Percentiles rank a stretch among this genome's conserved stretches.
These are phyloP conservation scores for Lymantria dispar DNA, from an alignment of 2,888 invertebrate species.

Conservation along the genomic window DNA sequence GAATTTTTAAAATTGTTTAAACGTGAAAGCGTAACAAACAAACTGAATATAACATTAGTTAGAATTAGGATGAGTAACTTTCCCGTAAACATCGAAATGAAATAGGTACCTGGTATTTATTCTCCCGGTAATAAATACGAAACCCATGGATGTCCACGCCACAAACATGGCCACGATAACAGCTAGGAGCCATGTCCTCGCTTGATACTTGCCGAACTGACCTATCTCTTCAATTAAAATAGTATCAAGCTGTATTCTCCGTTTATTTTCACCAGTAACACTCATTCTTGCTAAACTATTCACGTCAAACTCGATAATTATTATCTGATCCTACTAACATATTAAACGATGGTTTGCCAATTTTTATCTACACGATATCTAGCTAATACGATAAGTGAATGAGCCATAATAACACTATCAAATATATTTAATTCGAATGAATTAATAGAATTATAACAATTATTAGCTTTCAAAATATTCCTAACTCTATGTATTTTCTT, in stretches of 20 bases:
- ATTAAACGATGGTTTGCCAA: not conserved
- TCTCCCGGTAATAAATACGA: constrained; percentile 56
- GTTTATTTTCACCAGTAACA: not conserved
- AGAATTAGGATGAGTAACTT: too few species aligned
- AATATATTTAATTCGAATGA: too few species aligned
- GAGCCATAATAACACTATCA: not conserved
- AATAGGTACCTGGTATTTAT: constrained; percentile 51
- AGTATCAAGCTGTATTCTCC: not conserved
- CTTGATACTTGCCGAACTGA: constrained; percentile 56
- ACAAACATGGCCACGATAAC: constrained; percentile 10
- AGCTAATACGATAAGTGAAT: not conserved
- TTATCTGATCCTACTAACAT: not conserved
- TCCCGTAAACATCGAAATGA: too few species aligned
- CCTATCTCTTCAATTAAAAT: constrained; percentile 58
- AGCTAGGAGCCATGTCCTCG: constrained; percentile 26
- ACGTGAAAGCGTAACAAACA: too few species aligned
- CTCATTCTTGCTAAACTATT: not conserved
- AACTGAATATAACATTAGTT: too few species aligned
- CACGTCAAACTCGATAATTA: not conserved
- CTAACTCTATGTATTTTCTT: too few species aligned
- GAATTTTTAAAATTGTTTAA: too few species aligned
- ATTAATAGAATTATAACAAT: too few species aligned
- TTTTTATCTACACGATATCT: not conserved
- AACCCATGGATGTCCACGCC: constrained; percentile 38
- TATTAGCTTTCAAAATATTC: too few species aligned